phyloP scores from a whole-genome alignment of 2,113 vertebrate species.

The Psilopogon haemacephalus region DNA sequence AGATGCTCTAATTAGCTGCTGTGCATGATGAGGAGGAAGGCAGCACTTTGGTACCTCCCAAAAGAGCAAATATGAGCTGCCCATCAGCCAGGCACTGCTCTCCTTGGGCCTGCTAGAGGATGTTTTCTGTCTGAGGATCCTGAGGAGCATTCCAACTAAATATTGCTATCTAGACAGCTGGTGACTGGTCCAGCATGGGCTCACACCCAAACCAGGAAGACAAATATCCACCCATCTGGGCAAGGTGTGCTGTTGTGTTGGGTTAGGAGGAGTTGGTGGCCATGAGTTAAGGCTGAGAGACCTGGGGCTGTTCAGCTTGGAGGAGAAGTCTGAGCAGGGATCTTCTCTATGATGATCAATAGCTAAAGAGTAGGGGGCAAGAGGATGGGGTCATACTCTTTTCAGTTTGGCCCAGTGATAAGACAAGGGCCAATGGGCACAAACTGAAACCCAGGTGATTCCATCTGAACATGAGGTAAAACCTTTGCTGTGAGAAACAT shows the following conservation, averaged over 20 bases:
- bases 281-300: too few species aligned
- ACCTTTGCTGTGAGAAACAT: not conserved
- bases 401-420: too few species aligned
- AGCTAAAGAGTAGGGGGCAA: too few species aligned
- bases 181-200: fast-evolving
- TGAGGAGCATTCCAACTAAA: not conserved
- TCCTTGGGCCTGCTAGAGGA: not conserved
- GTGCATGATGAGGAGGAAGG: not conserved
- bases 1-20: not conserved
- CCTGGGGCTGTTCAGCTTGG: too few species aligned
- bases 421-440: too few species aligned
- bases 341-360: too few species aligned
- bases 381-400: too few species aligned
- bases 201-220: not conserved
- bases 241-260: not conserved
- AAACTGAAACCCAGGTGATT: too few species aligned
- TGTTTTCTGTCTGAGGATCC: not conserved
- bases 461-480: too few species aligned
- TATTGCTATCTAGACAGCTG: fast-evolving
- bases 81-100: not conserved
- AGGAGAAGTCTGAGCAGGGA: too few species aligned
- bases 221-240: not conserved
- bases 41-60: not conserved
- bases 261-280: not conserved
- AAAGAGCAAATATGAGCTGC: not conserved